These are phyloP conservation scores for Pseudolaguvia tuberculata DNA, from an alignment of 2,113 vertebrate species.

Conservation along the genomic window DNA sequence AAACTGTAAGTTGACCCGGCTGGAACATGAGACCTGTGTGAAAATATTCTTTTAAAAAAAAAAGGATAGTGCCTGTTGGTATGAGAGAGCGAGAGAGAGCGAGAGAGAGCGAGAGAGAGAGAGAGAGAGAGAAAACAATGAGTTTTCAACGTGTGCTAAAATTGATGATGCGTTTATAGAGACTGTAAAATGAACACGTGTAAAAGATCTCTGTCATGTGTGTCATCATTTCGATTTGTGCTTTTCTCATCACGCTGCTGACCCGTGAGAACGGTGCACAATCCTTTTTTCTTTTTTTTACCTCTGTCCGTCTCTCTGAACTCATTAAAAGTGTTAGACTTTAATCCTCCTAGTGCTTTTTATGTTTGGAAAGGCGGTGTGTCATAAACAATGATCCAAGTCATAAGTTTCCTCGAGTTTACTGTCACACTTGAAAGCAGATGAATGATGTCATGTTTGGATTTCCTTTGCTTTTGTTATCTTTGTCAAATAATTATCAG, in stretches of 20 bases:
- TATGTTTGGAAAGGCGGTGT: not conserved
- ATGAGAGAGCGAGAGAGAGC: not conserved
- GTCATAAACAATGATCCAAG: conserved; percentile 8
- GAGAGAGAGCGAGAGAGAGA: not conserved
- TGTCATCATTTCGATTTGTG: not conserved
- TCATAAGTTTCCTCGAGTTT: conserved; percentile 3
- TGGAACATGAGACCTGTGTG: not conserved
- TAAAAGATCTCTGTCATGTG: too few relatives aligned
- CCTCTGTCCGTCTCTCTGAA: not conserved
- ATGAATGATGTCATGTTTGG: not conserved
- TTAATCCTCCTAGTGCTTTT: not conserved
- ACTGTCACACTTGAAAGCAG: conserved; percentile 6
- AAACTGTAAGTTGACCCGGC: not conserved
- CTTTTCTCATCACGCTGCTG: not conserved
- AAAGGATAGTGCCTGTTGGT: too few relatives aligned
- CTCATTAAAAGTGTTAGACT: conserved; percentile 17
- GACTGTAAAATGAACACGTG: not conserved
- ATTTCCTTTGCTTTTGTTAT: not conserved
- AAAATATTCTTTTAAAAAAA: not conserved
- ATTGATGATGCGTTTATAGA: not conserved
- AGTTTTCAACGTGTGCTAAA: not conserved
- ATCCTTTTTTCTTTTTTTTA: too few relatives aligned
- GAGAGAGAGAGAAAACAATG: not conserved
- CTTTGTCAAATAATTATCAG: conserved; percentile 5
- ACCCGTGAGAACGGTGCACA: not conserved